Conservation (phyloP, 2,797 vertebrate species). For the Eleutherodactylus coqui region DNA sequence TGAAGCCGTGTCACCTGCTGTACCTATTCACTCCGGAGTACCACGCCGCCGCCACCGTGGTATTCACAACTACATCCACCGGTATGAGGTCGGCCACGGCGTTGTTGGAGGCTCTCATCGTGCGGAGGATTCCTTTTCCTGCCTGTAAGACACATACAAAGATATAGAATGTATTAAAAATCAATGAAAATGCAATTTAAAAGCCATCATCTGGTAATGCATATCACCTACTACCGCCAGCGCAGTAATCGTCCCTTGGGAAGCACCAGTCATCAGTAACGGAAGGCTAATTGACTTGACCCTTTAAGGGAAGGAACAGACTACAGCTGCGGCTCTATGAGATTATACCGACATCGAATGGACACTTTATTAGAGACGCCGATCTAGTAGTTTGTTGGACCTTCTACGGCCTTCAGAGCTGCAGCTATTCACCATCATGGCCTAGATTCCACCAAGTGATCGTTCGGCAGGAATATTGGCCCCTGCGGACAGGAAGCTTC, state of each 20-base stretch:
- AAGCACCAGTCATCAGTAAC: neutral
- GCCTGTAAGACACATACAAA: conserved; percentile 79
- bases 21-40: conserved; percentile 92
- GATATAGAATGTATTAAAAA: no score
- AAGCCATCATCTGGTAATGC: neutral
- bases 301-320: neutral
- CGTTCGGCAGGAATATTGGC: no score
- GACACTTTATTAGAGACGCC: no score
- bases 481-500: no score
- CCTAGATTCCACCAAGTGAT: no score
- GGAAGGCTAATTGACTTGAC: neutral
- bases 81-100: conserved; percentile 96
- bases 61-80: conserved; percentile 95
- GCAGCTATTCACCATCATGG: no score
- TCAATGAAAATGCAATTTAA: no score
- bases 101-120: conserved; percentile 93
- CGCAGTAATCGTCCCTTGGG: neutral
- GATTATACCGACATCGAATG: no score
- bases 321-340: no score
- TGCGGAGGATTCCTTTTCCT: conserved; percentile 97
- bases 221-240: neutral
- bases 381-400: no score
- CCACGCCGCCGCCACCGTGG: conserved; percentile 92
- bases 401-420: no score
- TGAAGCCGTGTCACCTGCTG: conserved; percentile 74